Conservation (phyloP, 2,113 vertebrate species). For the Murina feae region DNA sequence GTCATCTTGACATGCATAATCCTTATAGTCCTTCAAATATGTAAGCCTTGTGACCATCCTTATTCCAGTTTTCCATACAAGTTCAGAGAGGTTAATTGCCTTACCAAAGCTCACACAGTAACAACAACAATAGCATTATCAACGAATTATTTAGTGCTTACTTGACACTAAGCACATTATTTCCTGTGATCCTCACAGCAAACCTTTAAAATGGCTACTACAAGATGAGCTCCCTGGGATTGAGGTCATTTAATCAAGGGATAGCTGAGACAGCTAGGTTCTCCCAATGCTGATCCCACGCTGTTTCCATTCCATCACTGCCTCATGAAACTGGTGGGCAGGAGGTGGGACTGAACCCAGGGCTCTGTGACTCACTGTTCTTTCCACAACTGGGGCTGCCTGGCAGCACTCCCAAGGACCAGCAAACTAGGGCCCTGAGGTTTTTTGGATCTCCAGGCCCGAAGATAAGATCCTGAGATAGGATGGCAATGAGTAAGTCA, state of each 20-base stretch:
- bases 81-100: not conserved
- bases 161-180: not conserved
- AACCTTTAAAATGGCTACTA: not conserved
- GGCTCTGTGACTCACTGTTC: not conserved
- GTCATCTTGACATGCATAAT: not conserved
- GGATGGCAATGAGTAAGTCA: not conserved
- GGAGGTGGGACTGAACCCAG: not conserved
- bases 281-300: not conserved
- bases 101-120: not conserved
- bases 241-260: not conserved
- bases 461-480: not conserved
- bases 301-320: not conserved
- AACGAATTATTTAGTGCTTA: not conserved
- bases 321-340: not conserved
- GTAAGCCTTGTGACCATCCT: not conserved
- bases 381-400: not conserved
- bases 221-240: not conserved
- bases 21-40: not conserved
- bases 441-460: not conserved
- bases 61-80: not conserved
- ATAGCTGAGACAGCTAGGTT: not conserved
- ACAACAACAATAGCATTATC: not conserved
- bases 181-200: not conserved
- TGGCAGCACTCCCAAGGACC: not conserved
- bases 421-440: not conserved